Evolutionary conservation across 2,113 vertebrate genomes (phyloP), one percentile per base, ranked within the genome.

Genomic region (Catharus fuscescens): DNA sequence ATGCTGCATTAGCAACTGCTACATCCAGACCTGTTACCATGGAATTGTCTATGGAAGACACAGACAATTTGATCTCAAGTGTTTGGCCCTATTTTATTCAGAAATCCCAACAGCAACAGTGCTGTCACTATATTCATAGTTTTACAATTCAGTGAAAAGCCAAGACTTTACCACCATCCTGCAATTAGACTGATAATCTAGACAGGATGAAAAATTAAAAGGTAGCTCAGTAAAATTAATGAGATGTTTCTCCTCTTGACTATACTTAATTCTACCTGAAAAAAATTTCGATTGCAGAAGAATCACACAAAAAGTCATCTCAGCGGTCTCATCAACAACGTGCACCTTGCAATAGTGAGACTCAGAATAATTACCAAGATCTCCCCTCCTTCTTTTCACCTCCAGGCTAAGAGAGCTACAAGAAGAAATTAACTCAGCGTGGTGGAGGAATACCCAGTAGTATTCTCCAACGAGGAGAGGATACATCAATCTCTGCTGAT

Each of bases 251-350:
- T 69, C 18, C 11, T 82, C 59, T 44, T 59, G 36, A 89, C 66
- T 84, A 71, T 8, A n/a, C 9, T 73, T 78, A 67, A 42, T 56
- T 70, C 18, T 62, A 74, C 28, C 25, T 34, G 45, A 90, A 92
- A 91, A 13, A 93, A 91, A 91, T 29, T 32, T 53, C 4, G 31
- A 5, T 1, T 66, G 32, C 26, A 25, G 38, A 94, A 86, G 17
- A 69, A 40, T 54, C 23, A 48, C 12, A 57, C 14, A 42, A 24
- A 23, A 85, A 67, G 10, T 21, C 26, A 74, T 61, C 54, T 73
- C 70, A 38, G 45, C 7, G 0, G 6, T 53, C 44, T 69, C n/a
- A 66, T 64, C 23, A 50, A 10, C 54, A 56, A 31, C 0, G 0
- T 9, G 13, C 31, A 48, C 25, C 23, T 12, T 48, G 10, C 62